A percentile compares a stretch with the other conserved stretches of the same genome.
These are phyloP conservation scores for Myocastor coypus DNA, from an alignment of 2,113 vertebrate species.

Conservation along the genomic window DNA sequence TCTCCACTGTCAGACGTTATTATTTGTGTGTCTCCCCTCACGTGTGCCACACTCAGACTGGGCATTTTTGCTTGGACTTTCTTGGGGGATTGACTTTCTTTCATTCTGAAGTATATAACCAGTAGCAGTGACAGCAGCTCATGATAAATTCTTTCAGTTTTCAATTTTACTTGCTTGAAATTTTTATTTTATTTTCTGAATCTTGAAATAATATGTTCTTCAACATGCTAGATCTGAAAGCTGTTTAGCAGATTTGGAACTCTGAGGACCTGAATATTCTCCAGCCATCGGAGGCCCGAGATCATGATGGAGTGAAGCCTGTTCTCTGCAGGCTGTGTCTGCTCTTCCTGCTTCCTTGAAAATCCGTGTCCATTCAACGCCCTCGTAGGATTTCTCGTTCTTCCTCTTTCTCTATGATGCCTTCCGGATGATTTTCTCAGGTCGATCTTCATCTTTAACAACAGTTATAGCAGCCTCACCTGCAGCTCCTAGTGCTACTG, in stretches of 20 bases:
- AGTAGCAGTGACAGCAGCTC: not conserved
- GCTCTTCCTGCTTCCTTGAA: not conserved
- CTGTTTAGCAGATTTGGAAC: not conserved
- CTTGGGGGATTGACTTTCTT: not conserved
- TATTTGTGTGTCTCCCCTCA: not conserved
- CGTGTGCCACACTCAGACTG: not conserved
- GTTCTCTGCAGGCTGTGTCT: not conserved
- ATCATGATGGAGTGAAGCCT: not conserved
- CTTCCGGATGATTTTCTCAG: not conserved
- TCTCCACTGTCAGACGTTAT: not conserved
- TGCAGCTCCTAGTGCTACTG: not conserved
- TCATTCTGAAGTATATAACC: not conserved
- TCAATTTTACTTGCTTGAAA: not conserved
- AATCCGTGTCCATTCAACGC: not conserved
- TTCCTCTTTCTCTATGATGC: not conserved
- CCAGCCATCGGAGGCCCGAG: not conserved
- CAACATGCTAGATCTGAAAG: not conserved
- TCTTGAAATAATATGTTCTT: no score
- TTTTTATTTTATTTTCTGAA: not conserved
- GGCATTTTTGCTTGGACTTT: not conserved
- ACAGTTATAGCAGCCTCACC: not conserved
- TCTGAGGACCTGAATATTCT: not conserved
- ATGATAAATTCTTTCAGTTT: not conserved
- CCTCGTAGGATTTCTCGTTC: not conserved
- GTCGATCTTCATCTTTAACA: not conserved